These are phyloP conservation scores for Myiopsitta monachus DNA, from an alignment of 2,113 vertebrate genomes.

Conservation along the genomic window DNA sequence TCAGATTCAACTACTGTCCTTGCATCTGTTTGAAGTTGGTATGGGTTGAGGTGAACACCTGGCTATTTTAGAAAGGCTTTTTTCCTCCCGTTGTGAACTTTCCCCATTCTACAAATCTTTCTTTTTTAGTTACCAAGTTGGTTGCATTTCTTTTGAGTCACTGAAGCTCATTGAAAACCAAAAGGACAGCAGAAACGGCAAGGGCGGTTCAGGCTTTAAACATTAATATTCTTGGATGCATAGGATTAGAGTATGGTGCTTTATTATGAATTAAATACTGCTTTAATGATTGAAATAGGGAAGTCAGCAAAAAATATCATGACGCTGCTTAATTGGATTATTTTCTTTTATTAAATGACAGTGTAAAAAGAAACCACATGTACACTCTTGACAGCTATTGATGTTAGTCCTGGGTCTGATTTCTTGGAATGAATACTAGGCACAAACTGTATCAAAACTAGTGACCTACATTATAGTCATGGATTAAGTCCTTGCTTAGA, in stretches of 20 bases:
- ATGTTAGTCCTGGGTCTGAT: background rate
- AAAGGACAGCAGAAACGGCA: slow-evolving; percentile 18
- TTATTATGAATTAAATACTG: slow-evolving; percentile 9
- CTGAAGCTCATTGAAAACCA: slow-evolving; percentile 37
- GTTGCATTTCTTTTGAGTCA: slow-evolving; percentile 58
- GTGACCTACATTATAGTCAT: background rate
- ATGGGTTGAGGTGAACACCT: slow-evolving; percentile 62
- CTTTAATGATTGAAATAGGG: background rate
- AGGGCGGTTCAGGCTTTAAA: slow-evolving; percentile 53
- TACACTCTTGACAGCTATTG: background rate
- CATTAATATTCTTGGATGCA: slow-evolving; percentile 6
- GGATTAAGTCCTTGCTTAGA: background rate
- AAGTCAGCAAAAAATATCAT: background rate
- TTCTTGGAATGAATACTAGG: background rate
- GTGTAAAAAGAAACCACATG: background rate
- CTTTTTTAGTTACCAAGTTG: slow-evolving; percentile 48
- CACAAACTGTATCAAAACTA: background rate
- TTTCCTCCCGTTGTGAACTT: slow-evolving; percentile 54
- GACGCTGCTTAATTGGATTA: background rate
- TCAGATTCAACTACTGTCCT: slow-evolving; percentile 45
- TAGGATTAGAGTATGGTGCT: background rate
- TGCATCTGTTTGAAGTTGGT: slow-evolving; percentile 57
- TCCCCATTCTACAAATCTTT: slow-evolving; percentile 51
- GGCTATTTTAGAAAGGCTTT: slow-evolving; percentile 60
- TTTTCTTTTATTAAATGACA: background rate